Percentiles rank a stretch among this genome's conserved stretches.
These are phyloP conservation scores for Colius striatus DNA, from an alignment of 2,113 vertebrate genomes.

Conservation along the genomic window DNA sequence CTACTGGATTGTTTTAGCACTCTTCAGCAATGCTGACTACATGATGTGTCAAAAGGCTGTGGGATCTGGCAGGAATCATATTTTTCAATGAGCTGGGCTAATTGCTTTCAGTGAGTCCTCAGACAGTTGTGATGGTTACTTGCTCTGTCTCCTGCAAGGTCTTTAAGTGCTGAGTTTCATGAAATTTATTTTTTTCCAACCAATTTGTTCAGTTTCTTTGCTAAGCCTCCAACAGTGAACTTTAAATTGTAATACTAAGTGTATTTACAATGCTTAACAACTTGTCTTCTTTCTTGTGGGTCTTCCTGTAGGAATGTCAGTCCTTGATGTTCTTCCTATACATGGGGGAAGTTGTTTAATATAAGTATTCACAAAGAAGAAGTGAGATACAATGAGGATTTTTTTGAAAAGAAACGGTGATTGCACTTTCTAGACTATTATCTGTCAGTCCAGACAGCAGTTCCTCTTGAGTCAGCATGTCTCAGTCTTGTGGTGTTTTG, in stretches of 20 bases:
- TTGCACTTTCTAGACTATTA: neutral
- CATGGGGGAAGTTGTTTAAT: neutral
- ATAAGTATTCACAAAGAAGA: neutral
- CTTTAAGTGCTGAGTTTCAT: neutral
- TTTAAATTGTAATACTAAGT: neutral
- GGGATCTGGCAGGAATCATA: neutral
- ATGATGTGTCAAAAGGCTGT: neutral
- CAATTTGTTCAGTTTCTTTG: neutral
- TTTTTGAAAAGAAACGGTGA: neutral
- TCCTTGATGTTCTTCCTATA: neutral
- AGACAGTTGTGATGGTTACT: neutral
- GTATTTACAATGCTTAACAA: neutral
- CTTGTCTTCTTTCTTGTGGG: neutral
- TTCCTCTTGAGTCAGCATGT: neutral
- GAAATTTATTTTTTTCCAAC: neutral
- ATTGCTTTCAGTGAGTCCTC: neutral
- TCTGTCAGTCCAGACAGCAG: neutral
- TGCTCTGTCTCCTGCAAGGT: neutral
- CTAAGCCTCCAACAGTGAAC: neutral
- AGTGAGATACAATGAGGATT: neutral
- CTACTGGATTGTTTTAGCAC: neutral
- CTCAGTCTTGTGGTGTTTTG: neutral
- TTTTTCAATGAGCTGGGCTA: neutral
- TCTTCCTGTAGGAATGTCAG: neutral
- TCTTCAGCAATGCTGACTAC: neutral